These are phyloP conservation scores for Caenorhabditis drosophilae DNA, from an alignment of 2,888 invertebrate genomes.

Conservation along the genomic window DNA sequence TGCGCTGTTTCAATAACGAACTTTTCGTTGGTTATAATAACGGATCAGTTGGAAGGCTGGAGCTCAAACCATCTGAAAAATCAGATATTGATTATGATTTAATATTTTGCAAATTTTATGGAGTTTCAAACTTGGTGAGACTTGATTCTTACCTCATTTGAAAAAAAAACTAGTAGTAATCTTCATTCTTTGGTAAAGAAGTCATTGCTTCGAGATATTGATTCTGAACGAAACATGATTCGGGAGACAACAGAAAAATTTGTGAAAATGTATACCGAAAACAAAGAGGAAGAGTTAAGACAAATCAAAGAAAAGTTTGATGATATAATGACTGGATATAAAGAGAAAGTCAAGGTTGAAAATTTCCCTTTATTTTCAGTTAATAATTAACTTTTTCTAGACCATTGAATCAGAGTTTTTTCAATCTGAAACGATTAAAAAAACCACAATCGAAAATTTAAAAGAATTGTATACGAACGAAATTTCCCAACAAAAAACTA, in stretches of 20 bases:
- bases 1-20: slow-evolving; percentile 14
- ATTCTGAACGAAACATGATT: slow-evolving; percentile 45
- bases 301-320: slow-evolving; percentile 21
- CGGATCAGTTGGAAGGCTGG: slow-evolving; percentile 31
- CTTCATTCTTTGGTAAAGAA: slow-evolving; percentile 33
- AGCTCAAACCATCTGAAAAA: background rate
- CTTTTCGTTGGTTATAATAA: slow-evolving; percentile 36
- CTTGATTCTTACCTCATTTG: slow-evolving; percentile 2
- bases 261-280: slow-evolving; percentile 31
- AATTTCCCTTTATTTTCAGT: background rate
- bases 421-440: slow-evolving; percentile 39
- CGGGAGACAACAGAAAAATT: slow-evolving; percentile 44
- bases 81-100: slow-evolving; percentile 16
- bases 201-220: slow-evolving; percentile 37
- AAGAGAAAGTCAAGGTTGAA: slow-evolving; percentile 19
- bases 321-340: slow-evolving; percentile 14
- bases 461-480: slow-evolving; percentile 46
- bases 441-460: slow-evolving; percentile 34
- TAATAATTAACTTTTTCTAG: slow-evolving; percentile 15
- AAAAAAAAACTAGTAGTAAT: background rate
- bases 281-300: slow-evolving; percentile 28
- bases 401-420: slow-evolving; percentile 37
- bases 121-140: slow-evolving; percentile 31
- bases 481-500: slow-evolving; percentile 22
- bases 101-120: slow-evolving; percentile 31